Base-by-base conservation (phyloP, 1,140 invertebrate species). In the Hypsibius dujardini region DNA sequence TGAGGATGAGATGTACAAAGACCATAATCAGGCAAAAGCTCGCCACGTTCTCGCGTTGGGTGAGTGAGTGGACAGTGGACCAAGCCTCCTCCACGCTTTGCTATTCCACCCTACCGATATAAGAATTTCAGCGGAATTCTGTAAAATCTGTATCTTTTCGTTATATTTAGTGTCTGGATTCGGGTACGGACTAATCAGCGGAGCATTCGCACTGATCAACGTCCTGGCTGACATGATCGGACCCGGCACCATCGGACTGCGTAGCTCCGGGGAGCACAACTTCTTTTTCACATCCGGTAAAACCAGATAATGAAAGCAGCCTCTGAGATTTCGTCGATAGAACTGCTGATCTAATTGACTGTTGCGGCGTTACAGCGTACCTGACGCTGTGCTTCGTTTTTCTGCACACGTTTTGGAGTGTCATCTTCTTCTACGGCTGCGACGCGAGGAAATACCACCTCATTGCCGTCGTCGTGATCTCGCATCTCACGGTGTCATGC, bases 161-260 rank as follows among this genome's bases (percentile, higher is more conserved):
- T 74, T 69, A 71, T 42, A 70, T 75, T 12, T 76, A 85, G 84
- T 96, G 1, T 90, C 91, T 69, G 95, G 94, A 2, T 80, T 97
- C 46, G 95, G 95, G 12, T 97, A 94, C 83, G 95, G 94, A 46
- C 82, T 92, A 1, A 95, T 97, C 80, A 92, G 90, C 78, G 94
- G 92, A 56, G 87, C 89, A 47, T 97, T 97, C 82, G 89, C 93
- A 0, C 78, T 96, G 47, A 84, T 95, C 1, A 97, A 98, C 82
- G 87, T 97, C 0, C 79, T 97, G 12, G 92, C 93, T 47, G 93
- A 96, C 81, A 86, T 92, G 70, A 84, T 87, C 46, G 95, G 95
- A 15, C 95, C 94, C 46, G 94, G 88, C 28, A 96, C 93, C 1
- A 87, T 97, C 81, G 94, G 94, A 40, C 82, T 96, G 0, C 81